phyloP scores from a whole-genome alignment of 2,797 vertebrate genomes.

The Aplochiton taeniatus region DNA sequence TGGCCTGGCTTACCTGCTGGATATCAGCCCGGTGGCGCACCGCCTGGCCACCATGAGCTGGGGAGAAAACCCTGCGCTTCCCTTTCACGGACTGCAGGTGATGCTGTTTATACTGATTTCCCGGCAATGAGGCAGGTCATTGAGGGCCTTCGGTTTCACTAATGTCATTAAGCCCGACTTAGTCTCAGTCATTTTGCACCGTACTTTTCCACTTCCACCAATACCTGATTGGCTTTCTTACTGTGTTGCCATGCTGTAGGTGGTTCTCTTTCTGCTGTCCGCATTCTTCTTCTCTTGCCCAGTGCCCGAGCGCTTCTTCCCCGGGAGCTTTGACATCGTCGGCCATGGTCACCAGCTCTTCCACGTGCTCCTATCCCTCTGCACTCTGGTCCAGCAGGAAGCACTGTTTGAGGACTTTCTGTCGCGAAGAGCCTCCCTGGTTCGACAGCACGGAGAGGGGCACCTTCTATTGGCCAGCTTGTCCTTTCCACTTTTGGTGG shows the following conservation, averaged over 20 bases:
- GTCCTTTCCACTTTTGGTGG: constrained; percentile 77
- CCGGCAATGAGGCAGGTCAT: neutral
- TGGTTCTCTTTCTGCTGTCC: constrained; percentile 83
- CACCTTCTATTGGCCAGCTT: constrained; percentile 73
- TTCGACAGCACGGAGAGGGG: constrained; percentile 71
- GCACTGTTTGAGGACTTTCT: constrained; percentile 86
- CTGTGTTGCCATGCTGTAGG: constrained; percentile 31
- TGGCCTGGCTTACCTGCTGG: constrained; percentile 81
- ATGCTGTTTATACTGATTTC: neutral
- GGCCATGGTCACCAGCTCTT: constrained; percentile 90
- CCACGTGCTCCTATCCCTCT: constrained; percentile 82
- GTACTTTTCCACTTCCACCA: too few species aligned
- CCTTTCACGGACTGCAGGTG: constrained; percentile 84
- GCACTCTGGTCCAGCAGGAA: constrained; percentile 86
- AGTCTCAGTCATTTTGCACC: too few species aligned
- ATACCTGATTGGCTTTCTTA: too few species aligned
- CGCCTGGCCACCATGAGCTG: constrained; percentile 78
- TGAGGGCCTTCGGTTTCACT: neutral
- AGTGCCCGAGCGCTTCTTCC: constrained; percentile 84
- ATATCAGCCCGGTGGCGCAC: constrained; percentile 84
- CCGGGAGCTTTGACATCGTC: constrained; percentile 85
- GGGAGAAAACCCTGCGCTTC: constrained; percentile 67
- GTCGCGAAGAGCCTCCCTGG: constrained; percentile 73
- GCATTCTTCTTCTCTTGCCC: constrained; percentile 88
- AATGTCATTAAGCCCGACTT: neutral